These are phyloP conservation scores for Watsonalla cultraria DNA, from an alignment of 2,888 invertebrate species.

Conservation along the genomic window DNA sequence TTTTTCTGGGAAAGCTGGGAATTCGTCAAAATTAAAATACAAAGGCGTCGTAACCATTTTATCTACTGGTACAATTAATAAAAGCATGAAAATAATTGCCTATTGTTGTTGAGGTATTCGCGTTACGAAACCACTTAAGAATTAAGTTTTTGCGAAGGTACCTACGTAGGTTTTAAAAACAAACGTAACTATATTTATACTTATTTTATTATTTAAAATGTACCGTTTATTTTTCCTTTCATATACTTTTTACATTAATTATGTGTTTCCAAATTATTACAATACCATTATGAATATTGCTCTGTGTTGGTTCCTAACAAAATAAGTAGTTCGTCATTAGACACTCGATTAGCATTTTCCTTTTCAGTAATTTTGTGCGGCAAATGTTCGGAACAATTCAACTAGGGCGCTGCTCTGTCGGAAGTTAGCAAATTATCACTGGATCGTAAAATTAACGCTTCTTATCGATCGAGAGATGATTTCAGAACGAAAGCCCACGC, in stretches of 20 bases:
- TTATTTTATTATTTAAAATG: too few relatives aligned
- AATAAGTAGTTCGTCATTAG: conserved; percentile 13
- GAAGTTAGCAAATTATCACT: conserved; percentile 79
- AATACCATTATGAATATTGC: too few relatives aligned
- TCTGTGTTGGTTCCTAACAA: too few relatives aligned
- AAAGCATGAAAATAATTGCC: conserved; percentile 64
- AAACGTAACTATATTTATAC: too few relatives aligned
- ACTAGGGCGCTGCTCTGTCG: conserved; percentile 74
- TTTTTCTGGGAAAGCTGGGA: conserved; percentile 56
- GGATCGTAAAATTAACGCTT: conserved; percentile 78
- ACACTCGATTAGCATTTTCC: conserved; percentile 47
- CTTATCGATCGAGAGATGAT: conserved; percentile 76
- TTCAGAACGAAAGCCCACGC: conserved; percentile 40
- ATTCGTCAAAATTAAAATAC: conserved; percentile 71
- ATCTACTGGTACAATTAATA: conserved; percentile 58
- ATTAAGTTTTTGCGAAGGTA: neutral
- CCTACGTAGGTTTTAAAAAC: too few relatives aligned
- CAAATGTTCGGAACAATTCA: conserved; percentile 70
- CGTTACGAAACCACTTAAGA: conserved; percentile 1
- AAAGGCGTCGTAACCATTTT: conserved; percentile 43
- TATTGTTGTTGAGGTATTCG: conserved; percentile 44
- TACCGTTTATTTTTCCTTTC: too few relatives aligned
- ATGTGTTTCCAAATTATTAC: too few relatives aligned
- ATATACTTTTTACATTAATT: too few relatives aligned
- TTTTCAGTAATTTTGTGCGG: conserved; percentile 63